phyloP scores from a whole-genome alignment of 2,113 vertebrate genomes.

The Sarotherodon lohbergeri region DNA sequence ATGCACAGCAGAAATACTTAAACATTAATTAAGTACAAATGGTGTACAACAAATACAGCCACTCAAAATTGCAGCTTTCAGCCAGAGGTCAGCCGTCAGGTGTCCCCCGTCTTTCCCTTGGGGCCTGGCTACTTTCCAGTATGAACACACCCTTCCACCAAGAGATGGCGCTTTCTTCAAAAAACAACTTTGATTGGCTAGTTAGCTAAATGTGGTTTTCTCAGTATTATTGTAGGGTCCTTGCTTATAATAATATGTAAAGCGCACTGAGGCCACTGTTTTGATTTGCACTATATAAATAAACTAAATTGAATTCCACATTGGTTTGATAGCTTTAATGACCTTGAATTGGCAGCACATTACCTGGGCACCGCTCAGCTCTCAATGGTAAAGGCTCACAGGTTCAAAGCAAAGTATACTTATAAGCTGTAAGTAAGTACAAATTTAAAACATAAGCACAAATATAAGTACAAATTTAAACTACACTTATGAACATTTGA shows the following conservation, averaged over 20 bases:
- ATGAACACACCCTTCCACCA: neutral
- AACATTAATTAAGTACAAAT: neutral
- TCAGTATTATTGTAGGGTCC: neutral
- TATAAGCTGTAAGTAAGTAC: neutral
- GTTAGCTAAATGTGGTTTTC: neutral
- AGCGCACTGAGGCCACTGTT: neutral
- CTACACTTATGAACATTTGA: neutral
- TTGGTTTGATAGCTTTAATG: neutral
- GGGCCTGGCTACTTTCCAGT: neutral
- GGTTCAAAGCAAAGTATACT: neutral
- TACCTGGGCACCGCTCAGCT: neutral
- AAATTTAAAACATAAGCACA: neutral
- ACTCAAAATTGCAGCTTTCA: neutral
- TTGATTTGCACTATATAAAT: neutral
- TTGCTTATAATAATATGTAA: neutral
- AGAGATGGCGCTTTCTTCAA: neutral
- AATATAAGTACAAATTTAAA: neutral
- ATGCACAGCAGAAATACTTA: neutral
- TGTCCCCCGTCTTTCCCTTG: fast-evolving
- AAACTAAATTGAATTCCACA: neutral
- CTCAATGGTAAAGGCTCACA: neutral
- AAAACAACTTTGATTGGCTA: fast-evolving
- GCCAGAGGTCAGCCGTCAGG: neutral
- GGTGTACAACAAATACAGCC: neutral
- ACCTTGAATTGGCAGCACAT: neutral